phyloP scores from a whole-genome alignment of 1,140 invertebrate genomes.

The Aphidius gifuensis region DNA sequence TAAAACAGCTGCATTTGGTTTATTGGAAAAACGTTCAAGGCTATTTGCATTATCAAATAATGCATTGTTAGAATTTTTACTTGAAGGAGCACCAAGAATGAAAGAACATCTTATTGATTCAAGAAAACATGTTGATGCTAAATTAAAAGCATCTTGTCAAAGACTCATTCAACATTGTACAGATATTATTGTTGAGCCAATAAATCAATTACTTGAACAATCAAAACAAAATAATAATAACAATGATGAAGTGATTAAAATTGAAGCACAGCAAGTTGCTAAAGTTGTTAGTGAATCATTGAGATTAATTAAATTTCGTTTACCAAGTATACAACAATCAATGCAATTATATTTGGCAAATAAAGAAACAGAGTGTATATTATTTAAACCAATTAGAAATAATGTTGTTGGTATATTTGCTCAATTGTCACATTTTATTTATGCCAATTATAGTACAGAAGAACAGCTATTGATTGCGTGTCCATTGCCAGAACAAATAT shows the following conservation, averaged over 20 bases:
- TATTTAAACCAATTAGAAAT: slow-evolving; percentile 92
- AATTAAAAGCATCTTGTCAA: slow-evolving; percentile 90
- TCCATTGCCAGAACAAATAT: slow-evolving; percentile 87
- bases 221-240: neutral
- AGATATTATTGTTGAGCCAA: slow-evolving; percentile 68
- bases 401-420: slow-evolving; percentile 84
- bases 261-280: slow-evolving; percentile 42
- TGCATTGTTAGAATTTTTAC: slow-evolving; percentile 85
- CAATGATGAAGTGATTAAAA: slow-evolving; percentile 39
- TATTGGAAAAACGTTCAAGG: slow-evolving; percentile 81
- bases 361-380: slow-evolving; percentile 91
- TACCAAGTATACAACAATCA: slow-evolving; percentile 77
- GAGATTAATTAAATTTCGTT: slow-evolving; percentile 73
- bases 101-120: slow-evolving; percentile 90
- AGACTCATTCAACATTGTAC: slow-evolving; percentile 81
- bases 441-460: slow-evolving; percentile 73
- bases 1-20: slow-evolving; percentile 79
- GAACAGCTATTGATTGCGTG: slow-evolving; percentile 81
- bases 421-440: slow-evolving; percentile 75
- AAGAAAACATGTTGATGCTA: slow-evolving; percentile 89
- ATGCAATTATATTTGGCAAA: slow-evolving; percentile 97
- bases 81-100: slow-evolving; percentile 88
- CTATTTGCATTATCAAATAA: slow-evolving; percentile 90
- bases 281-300: slow-evolving; percentile 60
- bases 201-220: slow-evolving; percentile 68